Base-by-base conservation (phyloP, 1,140 invertebrate genomes). In the Drosophila athabasca region DNA sequence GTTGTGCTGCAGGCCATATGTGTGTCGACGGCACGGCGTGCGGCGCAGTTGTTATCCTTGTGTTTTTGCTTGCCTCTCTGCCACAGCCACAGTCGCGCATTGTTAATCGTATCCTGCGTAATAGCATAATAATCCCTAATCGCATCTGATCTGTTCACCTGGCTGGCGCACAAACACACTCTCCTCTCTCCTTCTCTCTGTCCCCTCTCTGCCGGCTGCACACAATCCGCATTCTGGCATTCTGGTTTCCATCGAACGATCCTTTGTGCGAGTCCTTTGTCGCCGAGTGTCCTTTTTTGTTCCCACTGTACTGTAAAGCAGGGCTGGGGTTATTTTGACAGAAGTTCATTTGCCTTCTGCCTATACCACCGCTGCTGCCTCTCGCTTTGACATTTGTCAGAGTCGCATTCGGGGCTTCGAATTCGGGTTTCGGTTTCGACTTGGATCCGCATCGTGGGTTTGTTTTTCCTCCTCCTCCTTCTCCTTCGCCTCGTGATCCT, bases 51-150 rank as follows among this genome's bases (percentile, higher is more conserved):
- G 83, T 73, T 87, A 64, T 79, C 65, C 74, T 78, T 78, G 75
- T 39, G 35, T 39, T 39, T 76, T 50, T 2, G 3, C 31, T 35
- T 9, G 31, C 35, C 11, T 39, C 35, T 11, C 35, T 39, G 24
- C 24, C 24, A 26, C 35, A 13, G 73, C 54, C 57, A 61, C 58
- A 19, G 17, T 45, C 46, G 55, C 53, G 39, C 76, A 88, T 87
- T 88, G 83, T 88, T 88, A 88, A 88, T 88, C 83, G 84, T 77
- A 88, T 88, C 83, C 83, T 88, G 83, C 83, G 83, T 88, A 88
- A 88, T 88, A 88, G 83, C 83, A 88, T 88, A 88, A 88, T 88
- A 88, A 88, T 88, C 83, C 83, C 83, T 88, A 88, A 88, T 88
- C 83, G 83, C 83, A 89, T 89, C 83, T 82, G 83, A 88, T 88